Evolutionary conservation across 1,140 invertebrate genomes (phyloP), one percentile per base, ranked within the genome.

Genomic region (Lepidotrigona ventralis): DNA sequence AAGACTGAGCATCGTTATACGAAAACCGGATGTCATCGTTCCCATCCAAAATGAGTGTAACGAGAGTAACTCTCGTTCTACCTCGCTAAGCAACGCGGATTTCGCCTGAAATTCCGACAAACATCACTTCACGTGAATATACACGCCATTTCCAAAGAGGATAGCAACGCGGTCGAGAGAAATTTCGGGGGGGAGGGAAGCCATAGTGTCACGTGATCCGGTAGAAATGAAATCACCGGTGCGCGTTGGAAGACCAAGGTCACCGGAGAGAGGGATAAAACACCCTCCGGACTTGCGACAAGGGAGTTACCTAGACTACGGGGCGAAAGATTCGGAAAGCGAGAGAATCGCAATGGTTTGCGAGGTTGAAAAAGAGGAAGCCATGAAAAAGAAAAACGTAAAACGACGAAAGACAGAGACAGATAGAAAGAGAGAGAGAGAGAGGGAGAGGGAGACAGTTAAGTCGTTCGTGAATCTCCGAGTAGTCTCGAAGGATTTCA

Each of bases 281-380:
- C 69, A 86, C 71, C 87, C 88, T 70, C 78, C 66, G 82, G 84
- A 75, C 68, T 83, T 19, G 72, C 63, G 56, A 56, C 21, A 84
- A 85, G 92, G 91, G 92, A 90, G 92, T 92, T 92, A 91, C 91
- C 91, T 90, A 89, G 91, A 91, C 92, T 91, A 92, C 91, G 70
- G 63, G 15, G 26, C 33, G 71, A 74, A 84, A 75, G 72, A 82
- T 46, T 75, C 63, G 58, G 33, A 51, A 78, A 81, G 60, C 53
- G 53, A 85, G 39, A 26, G 14, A 51, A 63, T 23, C 51, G 75
- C 23, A 39, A 58, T 29, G 74, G 69, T 70, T 69, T 29, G 51
- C 33, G 66, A 14, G 56, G 19, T 39, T 64, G 26, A 51, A n/a
- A 72, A n/a, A 58, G 68, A 51, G 29, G 77, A 72, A 77, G 14